Evolutionary conservation across 2,113 vertebrate species (phyloP), one percentile per base, ranked within the genome.

Genomic region (Psilopogon haemacephalus): DNA sequence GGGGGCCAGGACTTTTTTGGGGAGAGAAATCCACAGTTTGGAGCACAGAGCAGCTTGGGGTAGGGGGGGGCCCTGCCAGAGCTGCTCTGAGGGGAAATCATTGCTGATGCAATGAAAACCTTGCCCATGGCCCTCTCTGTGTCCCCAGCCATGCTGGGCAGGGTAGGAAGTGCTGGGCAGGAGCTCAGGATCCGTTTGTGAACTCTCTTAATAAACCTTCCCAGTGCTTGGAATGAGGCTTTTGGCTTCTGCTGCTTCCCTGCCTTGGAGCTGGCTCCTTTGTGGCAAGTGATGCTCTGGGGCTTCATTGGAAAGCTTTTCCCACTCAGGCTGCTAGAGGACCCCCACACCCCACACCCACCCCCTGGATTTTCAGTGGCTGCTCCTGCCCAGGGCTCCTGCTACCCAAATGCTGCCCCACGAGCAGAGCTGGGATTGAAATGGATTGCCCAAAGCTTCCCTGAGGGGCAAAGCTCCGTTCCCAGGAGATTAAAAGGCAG

Each of bases 121-220:
- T 15, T 55, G 30, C 23, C 3, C 9, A 2, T 13, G 58, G 52
- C 32, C 81, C 52, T 42, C 8, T n/a, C 2, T 44, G n/a, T 8
- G 11, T 71, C 83, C 19, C 52, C 32, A 7, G 28, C 72, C 8
- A 1, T 0, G 3, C 24, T 84, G 2, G 3, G 79, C 14, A 38
- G 69, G 67, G 35, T 21, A 2, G 8, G 52, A 46, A 21, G 60
- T 9, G 60, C 84, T n/a, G 84, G 86, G 86, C 46, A 0, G 50
- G 26, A 79, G 27, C 63, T 87, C 33, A 19, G 75, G 63, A 9
- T 10, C 5, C 12, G 0, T 74, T 75, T 76, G 24, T 48, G 56
- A 63, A 63, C n/a, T 71, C 72, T 64, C 18, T 50, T 35, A 96
- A 96, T 96, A 96, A 96, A 95, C 3, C 1, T 70, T 84, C 80